These are phyloP conservation scores for Philopotamus ludificatus DNA, from an alignment of 1,140 invertebrate species.

Conservation along the genomic window DNA sequence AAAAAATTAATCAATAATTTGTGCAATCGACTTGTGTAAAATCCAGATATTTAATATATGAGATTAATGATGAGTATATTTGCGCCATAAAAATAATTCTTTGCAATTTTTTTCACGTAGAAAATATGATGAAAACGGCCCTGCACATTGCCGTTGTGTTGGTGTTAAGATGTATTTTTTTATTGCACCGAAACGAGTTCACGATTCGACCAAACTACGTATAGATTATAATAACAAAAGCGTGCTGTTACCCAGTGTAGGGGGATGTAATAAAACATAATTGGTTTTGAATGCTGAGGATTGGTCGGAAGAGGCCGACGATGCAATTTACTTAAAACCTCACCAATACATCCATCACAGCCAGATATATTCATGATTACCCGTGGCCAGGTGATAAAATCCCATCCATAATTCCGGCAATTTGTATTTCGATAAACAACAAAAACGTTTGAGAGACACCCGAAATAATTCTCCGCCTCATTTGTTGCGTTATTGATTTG, in stretches of 20 bases:
- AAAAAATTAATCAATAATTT: no score
- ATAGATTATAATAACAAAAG: slow-evolving; percentile 35
- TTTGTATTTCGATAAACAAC: no score
- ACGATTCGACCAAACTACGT: slow-evolving; percentile 35
- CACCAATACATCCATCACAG: neutral
- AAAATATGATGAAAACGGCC: no score
- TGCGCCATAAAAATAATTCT: no score
- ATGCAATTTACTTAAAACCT: slow-evolving; percentile 47
- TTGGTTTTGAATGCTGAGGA: slow-evolving; percentile 57
- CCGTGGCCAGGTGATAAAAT: neutral
- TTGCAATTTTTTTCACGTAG: no score
- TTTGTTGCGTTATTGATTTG: no score
- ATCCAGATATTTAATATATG: no score
- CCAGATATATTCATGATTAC: neutral
- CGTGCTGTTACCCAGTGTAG: slow-evolving; percentile 32
- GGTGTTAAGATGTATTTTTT: slow-evolving; percentile 11
- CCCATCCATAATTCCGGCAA: no score
- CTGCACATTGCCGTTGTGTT: neutral
- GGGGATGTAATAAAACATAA: slow-evolving; percentile 55
- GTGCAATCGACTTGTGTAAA: no score
- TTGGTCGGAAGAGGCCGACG: slow-evolving; percentile 50
- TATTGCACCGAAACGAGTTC: slow-evolving; percentile 20
- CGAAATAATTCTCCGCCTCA: no score
- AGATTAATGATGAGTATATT: no score
- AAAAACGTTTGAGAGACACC: no score